Evolutionary conservation across 2,888 invertebrate genomes (phyloP).

Genomic region (Hypomecis punctinalis): DNA sequence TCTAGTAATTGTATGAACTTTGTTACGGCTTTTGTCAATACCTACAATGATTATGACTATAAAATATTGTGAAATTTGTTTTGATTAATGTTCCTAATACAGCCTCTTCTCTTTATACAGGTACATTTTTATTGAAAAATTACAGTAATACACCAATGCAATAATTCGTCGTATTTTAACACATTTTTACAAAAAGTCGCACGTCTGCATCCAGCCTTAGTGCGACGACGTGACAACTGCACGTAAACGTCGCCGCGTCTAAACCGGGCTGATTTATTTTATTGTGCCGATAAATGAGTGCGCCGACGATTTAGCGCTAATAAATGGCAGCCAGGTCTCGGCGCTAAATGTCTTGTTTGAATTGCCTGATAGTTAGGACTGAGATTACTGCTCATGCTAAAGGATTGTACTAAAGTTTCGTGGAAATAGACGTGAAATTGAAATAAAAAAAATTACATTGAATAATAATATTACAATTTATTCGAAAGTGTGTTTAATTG

Average conservation of each 20-base stretch:
- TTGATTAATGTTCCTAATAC: too few relatives aligned
- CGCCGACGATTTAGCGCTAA: constrained; percentile 38
- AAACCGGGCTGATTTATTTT: constrained; percentile 63
- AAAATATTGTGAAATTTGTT: too few relatives aligned
- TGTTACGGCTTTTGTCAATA: too few relatives aligned
- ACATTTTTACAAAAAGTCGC: neutral
- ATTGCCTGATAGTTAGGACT: constrained; percentile 17
- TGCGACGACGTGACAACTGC: constrained; percentile 59
- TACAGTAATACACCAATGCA: too few relatives aligned
- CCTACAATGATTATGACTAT: too few relatives aligned
- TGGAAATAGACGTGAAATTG: neutral
- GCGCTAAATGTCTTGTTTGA: constrained; percentile 24
- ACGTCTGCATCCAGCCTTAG: constrained; percentile 42
- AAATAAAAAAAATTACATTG: neutral
- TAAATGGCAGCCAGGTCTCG: constrained; percentile 39
- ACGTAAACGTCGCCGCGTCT: constrained; percentile 59
- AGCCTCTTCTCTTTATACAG: too few relatives aligned
- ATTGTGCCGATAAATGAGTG: constrained; percentile 67
- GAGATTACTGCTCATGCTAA: neutral
- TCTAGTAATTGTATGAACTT: neutral
- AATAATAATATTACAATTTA: too few relatives aligned
- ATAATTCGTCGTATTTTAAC: too few relatives aligned
- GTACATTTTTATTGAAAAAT: too few relatives aligned
- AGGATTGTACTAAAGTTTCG: neutral
- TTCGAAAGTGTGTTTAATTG: too few relatives aligned